Evolutionary conservation across 2,888 invertebrate species (phyloP).

Genomic region (Drosophila lacicola): DNA sequence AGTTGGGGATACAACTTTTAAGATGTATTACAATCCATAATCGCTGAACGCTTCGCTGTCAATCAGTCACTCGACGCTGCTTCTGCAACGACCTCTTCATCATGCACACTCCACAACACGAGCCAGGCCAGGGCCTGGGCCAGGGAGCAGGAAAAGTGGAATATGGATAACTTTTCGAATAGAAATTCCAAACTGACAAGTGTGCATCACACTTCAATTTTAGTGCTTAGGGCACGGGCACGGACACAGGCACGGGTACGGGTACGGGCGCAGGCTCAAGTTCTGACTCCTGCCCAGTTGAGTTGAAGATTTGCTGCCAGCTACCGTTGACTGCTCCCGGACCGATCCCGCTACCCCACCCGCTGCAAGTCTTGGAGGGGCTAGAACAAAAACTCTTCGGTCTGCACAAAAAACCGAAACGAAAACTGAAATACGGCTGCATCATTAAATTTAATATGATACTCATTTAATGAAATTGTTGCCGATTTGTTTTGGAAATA

Average conservation of each 20-base stretch:
- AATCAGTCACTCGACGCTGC: slow-evolving; percentile 65
- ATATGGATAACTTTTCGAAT: slow-evolving; percentile 76
- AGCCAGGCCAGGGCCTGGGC: slow-evolving; percentile 2
- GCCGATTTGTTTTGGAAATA: slow-evolving; percentile 86
- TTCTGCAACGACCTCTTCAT: slow-evolving; percentile 33
- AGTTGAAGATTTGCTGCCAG: slow-evolving; percentile 67
- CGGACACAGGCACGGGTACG: not conserved
- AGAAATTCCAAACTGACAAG: slow-evolving; percentile 74
- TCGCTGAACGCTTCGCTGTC: slow-evolving; percentile 65
- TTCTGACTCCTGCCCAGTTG: slow-evolving; percentile 23
- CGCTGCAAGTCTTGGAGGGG: slow-evolving; percentile 15
- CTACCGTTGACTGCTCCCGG: slow-evolving; percentile 57
- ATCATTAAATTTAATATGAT: slow-evolving; percentile 86
- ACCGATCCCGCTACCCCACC: slow-evolving; percentile 21
- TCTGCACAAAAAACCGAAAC: slow-evolving; percentile 71
- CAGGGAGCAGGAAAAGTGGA: slow-evolving; percentile 30
- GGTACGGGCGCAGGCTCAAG: slow-evolving; percentile 15
- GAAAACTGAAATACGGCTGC: slow-evolving; percentile 86
- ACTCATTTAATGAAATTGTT: slow-evolving; percentile 86
- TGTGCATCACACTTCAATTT: slow-evolving; percentile 58
- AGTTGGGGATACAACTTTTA: slow-evolving; percentile 48
- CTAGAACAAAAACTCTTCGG: slow-evolving; percentile 72
- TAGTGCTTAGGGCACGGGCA: slow-evolving; percentile 18
- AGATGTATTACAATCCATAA: slow-evolving; percentile 79
- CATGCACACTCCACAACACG: slow-evolving; percentile 4